Percentiles rank a stretch among this genome's conserved stretches.
Evolutionary conservation across 2,113 vertebrate species (phyloP).

Genomic region (Anser cygnoides): DNA sequence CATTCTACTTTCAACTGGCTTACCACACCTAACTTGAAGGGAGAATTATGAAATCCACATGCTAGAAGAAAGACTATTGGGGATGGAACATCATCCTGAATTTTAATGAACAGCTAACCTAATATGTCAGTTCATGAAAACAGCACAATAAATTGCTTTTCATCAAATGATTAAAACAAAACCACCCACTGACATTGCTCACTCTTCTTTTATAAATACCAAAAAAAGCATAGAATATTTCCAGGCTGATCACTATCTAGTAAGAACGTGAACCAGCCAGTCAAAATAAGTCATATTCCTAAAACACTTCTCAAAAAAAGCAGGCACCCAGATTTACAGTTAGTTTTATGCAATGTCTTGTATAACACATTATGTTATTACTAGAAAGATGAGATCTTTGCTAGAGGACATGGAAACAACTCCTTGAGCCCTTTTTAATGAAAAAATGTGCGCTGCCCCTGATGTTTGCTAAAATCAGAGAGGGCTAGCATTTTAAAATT

Average conservation of each 20-base stretch:
- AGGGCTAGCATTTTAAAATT: not conserved
- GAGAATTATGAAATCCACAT: not conserved
- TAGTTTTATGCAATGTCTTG: not conserved
- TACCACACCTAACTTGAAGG: not conserved
- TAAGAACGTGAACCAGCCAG: not conserved
- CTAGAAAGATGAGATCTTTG: not conserved
- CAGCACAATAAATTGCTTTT: not conserved
- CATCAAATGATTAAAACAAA: not conserved
- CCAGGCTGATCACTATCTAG: not conserved
- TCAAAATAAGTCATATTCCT: not conserved
- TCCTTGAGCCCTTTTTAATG: not conserved
- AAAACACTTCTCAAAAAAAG: not conserved
- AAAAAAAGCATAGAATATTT: not conserved
- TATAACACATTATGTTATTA: not conserved
- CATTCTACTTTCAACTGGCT: not conserved
- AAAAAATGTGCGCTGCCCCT: not conserved
- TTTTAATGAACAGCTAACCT: not conserved
- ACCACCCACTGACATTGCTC: not conserved
- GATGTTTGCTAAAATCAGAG: not conserved
- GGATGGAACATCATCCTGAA: not conserved
- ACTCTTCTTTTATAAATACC: not conserved
- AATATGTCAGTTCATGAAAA: not conserved
- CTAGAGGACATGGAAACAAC: not conserved
- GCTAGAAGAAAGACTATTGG: not conserved
- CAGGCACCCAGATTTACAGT: not conserved